These are phyloP conservation scores for Falco novaeseelandiae DNA, from an alignment of 2,797 vertebrate species.

Conservation along the genomic window DNA sequence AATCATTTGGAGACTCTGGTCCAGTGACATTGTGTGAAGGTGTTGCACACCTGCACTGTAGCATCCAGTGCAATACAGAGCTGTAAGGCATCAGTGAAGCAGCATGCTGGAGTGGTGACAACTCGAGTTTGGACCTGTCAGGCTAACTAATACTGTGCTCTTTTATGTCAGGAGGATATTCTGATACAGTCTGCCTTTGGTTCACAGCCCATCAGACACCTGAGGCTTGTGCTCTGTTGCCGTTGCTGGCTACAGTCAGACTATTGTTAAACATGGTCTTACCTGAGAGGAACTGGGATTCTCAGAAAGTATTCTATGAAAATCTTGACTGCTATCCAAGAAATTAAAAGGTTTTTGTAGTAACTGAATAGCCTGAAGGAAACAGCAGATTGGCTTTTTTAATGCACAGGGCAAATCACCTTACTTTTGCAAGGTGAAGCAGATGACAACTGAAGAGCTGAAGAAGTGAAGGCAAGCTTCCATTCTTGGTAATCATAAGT, in stretches of 20 bases:
- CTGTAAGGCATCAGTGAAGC: neutral
- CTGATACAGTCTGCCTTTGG: neutral
- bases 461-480: neutral
- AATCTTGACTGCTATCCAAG: neutral
- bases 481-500: neutral
- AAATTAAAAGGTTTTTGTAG: neutral
- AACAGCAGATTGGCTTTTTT: neutral
- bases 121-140: neutral
- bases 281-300: neutral
- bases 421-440: neutral
- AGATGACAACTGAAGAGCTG: neutral
- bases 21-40: neutral
- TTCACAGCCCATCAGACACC: neutral
- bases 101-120: rapidly evolving
- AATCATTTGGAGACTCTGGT: rapidly evolving
- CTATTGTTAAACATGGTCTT: neutral
- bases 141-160: neutral
- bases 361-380: neutral
- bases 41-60: neutral
- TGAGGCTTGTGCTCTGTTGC: neutral
- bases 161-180: neutral
- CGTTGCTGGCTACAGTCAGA: neutral
- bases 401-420: neutral
- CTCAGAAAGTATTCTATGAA: neutral
- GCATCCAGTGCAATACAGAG: neutral